phyloP scores from a whole-genome alignment of 2,888 invertebrate genomes.

The Yponomeuta malinellus region DNA sequence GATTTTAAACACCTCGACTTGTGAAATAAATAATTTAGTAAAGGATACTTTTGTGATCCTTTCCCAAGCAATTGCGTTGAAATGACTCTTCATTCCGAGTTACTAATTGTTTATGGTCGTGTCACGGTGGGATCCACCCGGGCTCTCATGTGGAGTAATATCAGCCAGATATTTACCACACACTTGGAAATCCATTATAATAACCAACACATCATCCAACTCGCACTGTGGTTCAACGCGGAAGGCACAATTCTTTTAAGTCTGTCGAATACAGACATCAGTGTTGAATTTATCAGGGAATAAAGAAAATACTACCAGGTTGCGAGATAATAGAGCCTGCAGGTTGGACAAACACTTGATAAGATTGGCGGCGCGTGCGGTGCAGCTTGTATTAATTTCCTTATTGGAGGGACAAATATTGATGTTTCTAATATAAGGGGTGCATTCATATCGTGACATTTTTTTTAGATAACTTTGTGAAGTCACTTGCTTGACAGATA shows the following conservation, averaged over 20 bases:
- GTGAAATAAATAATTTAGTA: constrained; percentile 4
- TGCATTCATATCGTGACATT: not conserved
- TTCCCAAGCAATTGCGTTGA: constrained; percentile 14
- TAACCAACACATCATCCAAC: not conserved
- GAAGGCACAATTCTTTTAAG: not conserved
- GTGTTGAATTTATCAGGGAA: constrained; percentile 7
- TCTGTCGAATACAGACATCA: constrained; percentile 3
- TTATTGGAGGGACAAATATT: constrained; percentile 57
- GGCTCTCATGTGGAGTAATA: too few species aligned
- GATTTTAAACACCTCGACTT: not conserved
- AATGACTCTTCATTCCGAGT: constrained; percentile 3
- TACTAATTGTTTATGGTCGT: not conserved
- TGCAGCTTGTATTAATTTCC: constrained; percentile 35
- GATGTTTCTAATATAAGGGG: constrained; percentile 13
- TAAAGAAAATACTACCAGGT: not conserved
- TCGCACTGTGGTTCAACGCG: not conserved
- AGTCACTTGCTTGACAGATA: not conserved
- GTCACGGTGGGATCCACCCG: too few species aligned
- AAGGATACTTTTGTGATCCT: constrained; percentile 6
- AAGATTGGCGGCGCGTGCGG: constrained; percentile 32
- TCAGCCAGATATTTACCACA: too few species aligned
- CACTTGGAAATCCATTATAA: too few species aligned
- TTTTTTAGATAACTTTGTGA: constrained; percentile 3
- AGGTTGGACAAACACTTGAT: constrained; percentile 38
- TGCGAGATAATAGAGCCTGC: constrained; percentile 17